Evolutionary conservation across 2,113 vertebrate genomes (phyloP).

Genomic region (Ciconia boyciana): DNA sequence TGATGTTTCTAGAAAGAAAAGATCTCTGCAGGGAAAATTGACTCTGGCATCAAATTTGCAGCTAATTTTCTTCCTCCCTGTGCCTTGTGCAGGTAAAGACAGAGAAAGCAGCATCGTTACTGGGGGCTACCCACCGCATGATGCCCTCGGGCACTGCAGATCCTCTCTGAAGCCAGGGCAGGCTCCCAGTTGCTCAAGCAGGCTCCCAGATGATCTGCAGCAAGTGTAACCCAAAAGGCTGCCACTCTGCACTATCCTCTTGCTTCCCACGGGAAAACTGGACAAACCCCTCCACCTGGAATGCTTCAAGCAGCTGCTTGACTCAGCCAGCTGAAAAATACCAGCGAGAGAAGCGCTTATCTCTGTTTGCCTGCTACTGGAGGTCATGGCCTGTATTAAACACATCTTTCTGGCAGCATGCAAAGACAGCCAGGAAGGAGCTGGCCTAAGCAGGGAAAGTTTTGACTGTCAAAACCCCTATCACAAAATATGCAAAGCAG

Average conservation of each 20-base stretch:
- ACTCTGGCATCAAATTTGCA: background rate
- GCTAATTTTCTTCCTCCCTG: background rate
- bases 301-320: background rate
- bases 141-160: background rate
- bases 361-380: background rate
- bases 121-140: background rate
- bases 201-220: background rate
- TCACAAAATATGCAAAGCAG: background rate
- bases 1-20: background rate
- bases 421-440: background rate
- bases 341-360: background rate
- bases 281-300: background rate
- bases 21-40: background rate
- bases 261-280: background rate
- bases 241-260: background rate
- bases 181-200: background rate
- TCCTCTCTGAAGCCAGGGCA: background rate
- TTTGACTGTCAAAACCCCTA: background rate
- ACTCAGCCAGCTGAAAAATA: background rate
- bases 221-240: background rate
- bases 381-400: background rate
- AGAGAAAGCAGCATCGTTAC: background rate
- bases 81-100: background rate
- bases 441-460: background rate
- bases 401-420: background rate